A percentile compares a stretch with the other conserved stretches of the same genome.
Conservation (phyloP, 2,113 vertebrate genomes). For the Coptodon bakossiorum region DNA sequence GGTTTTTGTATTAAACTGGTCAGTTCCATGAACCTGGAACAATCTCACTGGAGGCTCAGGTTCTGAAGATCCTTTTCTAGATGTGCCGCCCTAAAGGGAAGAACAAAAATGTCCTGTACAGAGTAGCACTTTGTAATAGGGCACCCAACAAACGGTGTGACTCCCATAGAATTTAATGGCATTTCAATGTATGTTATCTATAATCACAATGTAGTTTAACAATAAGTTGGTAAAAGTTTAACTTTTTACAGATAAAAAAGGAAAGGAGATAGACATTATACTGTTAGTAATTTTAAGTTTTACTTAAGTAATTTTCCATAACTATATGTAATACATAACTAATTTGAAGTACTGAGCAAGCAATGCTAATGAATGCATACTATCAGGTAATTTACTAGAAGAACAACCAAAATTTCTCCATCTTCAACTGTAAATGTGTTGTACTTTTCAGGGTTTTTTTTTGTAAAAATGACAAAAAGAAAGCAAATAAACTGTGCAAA, state of each 20-base stretch:
- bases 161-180: background rate
- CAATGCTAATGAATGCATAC: background rate
- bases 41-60: conserved; percentile 76
- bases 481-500: background rate
- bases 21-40: conserved; percentile 80
- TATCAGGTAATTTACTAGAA: background rate
- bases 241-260: background rate
- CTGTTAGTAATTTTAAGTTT: background rate
- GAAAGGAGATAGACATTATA: background rate
- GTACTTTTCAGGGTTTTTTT: rapidly evolving
- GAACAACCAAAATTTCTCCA: background rate
- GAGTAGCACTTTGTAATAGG: background rate
- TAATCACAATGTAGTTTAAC: background rate
- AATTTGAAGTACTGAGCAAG: background rate
- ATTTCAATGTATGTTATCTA: background rate
- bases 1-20: conserved; percentile 77
- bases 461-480: background rate
- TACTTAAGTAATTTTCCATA: background rate
- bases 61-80: conserved; percentile 67
- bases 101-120: background rate
- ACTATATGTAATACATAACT: background rate
- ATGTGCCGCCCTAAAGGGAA: conserved; percentile 79
- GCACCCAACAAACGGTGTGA: background rate
- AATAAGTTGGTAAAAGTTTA: background rate
- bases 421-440: background rate